These are phyloP conservation scores for Artemia sinica DNA, from an alignment of 2,888 invertebrate species.

Conservation along the genomic window DNA sequence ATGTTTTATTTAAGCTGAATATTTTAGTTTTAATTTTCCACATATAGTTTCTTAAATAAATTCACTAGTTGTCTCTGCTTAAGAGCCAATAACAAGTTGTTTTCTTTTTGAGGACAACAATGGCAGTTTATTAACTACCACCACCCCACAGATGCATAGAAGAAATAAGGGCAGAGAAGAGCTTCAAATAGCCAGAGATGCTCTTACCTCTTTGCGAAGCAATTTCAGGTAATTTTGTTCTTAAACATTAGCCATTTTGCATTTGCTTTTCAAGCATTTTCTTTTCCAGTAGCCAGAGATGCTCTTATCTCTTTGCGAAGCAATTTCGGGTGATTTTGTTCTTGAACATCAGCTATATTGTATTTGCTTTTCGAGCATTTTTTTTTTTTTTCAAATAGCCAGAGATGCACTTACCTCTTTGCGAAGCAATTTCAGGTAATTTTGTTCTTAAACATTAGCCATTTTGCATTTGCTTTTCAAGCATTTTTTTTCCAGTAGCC, in stretches of 20 bases:
- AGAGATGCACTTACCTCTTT: constrained; percentile 32
- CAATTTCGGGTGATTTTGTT: constrained; percentile 28
- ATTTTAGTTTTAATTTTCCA: no score
- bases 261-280: no score
- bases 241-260: no score
- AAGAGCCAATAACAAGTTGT: no score
- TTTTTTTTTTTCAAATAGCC: constrained; percentile 28
- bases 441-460: no score
- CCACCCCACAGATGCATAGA: constrained; percentile 12
- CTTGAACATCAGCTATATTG: no score
- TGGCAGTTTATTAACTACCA: not conserved
- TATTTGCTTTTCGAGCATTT: no score
- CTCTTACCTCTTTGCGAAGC: constrained; percentile 31
- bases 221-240: constrained; percentile 28
- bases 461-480: no score
- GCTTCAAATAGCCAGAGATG: constrained; percentile 31
- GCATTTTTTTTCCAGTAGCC: constrained; percentile 28
- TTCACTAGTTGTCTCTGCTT: no score
- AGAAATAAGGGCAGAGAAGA: constrained; percentile 28
- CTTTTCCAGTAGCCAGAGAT: constrained; percentile 31
- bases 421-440: constrained; percentile 29
- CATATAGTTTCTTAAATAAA: no score
- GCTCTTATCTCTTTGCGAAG: constrained; percentile 31
- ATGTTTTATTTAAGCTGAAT: no score
- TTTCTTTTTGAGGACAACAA: no score